Conservation (phyloP, 1,140 invertebrate species). For the Glossosoma conforme region DNA sequence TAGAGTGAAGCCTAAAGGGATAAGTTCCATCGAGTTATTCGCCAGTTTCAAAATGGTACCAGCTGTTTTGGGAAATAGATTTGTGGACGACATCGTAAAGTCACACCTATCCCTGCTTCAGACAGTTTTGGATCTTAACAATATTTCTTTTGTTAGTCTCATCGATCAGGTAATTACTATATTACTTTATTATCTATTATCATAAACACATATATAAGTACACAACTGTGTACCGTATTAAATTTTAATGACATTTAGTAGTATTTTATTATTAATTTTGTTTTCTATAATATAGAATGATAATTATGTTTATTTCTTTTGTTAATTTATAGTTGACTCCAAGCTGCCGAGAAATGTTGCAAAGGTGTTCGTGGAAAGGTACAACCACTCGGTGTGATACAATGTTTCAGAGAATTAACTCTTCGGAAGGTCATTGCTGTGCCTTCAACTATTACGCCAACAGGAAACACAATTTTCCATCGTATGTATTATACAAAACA, state of each 20-base stretch:
- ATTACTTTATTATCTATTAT: neutral
- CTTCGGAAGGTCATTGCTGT: slow-evolving; percentile 56
- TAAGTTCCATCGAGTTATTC: slow-evolving; percentile 37
- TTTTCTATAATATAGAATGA: neutral
- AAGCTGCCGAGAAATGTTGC: slow-evolving; percentile 52
- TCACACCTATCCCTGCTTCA: slow-evolving; percentile 34
- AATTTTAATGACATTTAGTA: neutral
- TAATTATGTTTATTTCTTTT: slow-evolving; percentile 10
- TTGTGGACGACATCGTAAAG: slow-evolving; percentile 27
- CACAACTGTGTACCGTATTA: neutral
- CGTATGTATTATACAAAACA: slow-evolving; percentile 28
- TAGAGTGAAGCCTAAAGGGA: slow-evolving; percentile 20
- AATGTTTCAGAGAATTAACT: slow-evolving; percentile 54
- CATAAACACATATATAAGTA: too few species aligned
- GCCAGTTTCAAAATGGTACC: slow-evolving; percentile 35
- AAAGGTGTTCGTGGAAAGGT: slow-evolving; percentile 62
- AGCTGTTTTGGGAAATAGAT: slow-evolving; percentile 33
- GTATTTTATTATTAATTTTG: neutral
- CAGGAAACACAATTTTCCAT: slow-evolving; percentile 37
- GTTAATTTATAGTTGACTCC: slow-evolving; percentile 37
- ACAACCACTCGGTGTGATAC: slow-evolving; percentile 50
- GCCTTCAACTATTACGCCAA: slow-evolving; percentile 59
- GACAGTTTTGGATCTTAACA: slow-evolving; percentile 39
- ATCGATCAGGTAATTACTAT: slow-evolving; percentile 35
- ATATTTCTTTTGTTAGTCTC: slow-evolving; percentile 35